Evolutionary conservation across 2,797 vertebrate genomes (phyloP).

Genomic region (Poeciliopsis infans): DNA sequence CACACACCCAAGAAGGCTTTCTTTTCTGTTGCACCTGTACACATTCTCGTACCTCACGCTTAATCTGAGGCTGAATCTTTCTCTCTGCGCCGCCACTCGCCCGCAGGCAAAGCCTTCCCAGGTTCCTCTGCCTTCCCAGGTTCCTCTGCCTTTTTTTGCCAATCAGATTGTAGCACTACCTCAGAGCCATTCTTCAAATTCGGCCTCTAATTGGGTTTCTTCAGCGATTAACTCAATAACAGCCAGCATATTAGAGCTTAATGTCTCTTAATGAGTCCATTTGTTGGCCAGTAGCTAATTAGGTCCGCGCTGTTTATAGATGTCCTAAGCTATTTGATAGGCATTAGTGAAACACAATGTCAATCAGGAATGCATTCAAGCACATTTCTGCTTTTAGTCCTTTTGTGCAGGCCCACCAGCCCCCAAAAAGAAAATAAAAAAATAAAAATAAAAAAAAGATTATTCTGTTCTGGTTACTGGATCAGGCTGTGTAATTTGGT

Average conservation of each 20-base stretch:
- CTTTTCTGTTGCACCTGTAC: constrained; percentile 30
- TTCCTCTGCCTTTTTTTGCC: constrained; percentile 30
- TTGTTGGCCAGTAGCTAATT: constrained; percentile 74
- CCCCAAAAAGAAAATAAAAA: neutral
- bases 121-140: constrained; percentile 41
- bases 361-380: constrained; percentile 50
- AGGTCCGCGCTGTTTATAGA: constrained; percentile 76
- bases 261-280: constrained; percentile 79
- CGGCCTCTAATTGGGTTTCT: constrained; percentile 75
- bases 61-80: constrained; percentile 50
- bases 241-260: constrained; percentile 80
- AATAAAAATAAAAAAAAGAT: constrained; percentile 10
- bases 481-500: constrained; percentile 65
- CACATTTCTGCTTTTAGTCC: constrained; percentile 45
- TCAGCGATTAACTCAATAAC: constrained; percentile 78
- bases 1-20: constrained; percentile 17
- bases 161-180: constrained; percentile 58
- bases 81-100: constrained; percentile 44
- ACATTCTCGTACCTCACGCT: constrained; percentile 35
- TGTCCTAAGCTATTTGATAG: constrained; percentile 73
- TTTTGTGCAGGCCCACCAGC: constrained; percentile 20
- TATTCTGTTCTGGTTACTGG: constrained; percentile 55
- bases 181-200: constrained; percentile 70
- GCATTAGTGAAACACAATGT: constrained; percentile 58
- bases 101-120: constrained; percentile 65